A percentile compares a stretch with the other conserved stretches of the same genome.
Evolutionary conservation across 2,797 vertebrate species (phyloP).

Genomic region (Pachyuromys duprasi): DNA sequence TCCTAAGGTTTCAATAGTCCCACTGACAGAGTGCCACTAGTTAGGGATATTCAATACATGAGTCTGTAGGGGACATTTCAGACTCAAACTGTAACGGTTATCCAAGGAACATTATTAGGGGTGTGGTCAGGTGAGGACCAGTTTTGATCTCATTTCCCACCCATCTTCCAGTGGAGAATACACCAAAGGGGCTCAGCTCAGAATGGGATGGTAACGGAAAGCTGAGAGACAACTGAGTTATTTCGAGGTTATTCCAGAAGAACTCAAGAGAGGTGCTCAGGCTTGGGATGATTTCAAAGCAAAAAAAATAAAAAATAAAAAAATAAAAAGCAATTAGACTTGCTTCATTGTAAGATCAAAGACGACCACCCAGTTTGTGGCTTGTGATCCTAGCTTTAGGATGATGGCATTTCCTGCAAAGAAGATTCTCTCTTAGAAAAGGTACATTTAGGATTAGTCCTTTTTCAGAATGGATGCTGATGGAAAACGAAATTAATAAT

Average conservation of each 20-base stretch:
- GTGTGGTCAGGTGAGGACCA: background rate
- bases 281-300: background rate
- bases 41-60: background rate
- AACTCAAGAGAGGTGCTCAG: background rate
- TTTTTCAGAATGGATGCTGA: background rate
- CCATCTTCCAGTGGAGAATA: background rate
- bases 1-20: background rate
- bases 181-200: accelerated
- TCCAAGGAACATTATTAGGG: accelerated
- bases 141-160: background rate
- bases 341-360: background rate
- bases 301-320: background rate
- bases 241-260: background rate
- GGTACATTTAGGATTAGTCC: background rate
- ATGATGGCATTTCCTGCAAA: background rate
- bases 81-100: no score
- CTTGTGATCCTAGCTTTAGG: background rate
- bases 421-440: background rate
- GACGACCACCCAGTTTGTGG: background rate
- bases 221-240: background rate
- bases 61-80: background rate
- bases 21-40: background rate
- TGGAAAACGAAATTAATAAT: background rate
- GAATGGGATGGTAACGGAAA: background rate
- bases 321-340: background rate